Percentiles rank a stretch among this genome's conserved stretches.
These are phyloP conservation scores for Lamprotornis superbus DNA, from an alignment of 2,113 vertebrate species.

Conservation along the genomic window DNA sequence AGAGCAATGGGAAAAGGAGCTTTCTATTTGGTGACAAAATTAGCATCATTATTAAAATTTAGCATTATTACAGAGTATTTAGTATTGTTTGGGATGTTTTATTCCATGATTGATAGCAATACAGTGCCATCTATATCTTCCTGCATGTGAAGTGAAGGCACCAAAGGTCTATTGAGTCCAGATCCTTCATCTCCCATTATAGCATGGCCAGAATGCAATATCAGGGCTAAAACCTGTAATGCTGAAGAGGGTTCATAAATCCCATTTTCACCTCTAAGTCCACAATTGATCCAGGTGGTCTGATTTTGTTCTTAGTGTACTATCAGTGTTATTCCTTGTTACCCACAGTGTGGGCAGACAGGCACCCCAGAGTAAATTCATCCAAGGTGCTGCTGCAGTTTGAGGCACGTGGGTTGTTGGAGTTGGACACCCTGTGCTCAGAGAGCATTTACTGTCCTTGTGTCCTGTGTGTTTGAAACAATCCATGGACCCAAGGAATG, in stretches of 20 bases:
- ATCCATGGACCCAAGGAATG: not conserved
- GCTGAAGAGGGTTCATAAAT: not conserved
- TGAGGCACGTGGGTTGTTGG: fast-evolving
- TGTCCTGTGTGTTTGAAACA: not conserved
- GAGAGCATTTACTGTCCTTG: not conserved
- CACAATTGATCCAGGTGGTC: not conserved
- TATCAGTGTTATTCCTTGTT: not conserved
- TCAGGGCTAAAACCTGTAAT: not conserved
- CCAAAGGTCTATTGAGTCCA: not conserved
- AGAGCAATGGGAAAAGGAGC: not conserved
- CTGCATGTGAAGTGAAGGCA: not conserved
- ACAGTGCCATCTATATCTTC: not conserved
- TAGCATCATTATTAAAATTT: not conserved
- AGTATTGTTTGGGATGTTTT: not conserved
- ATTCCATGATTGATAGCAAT: not conserved
- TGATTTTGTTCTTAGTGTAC: not conserved
- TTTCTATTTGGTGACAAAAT: not conserved
- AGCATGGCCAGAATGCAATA: not conserved
- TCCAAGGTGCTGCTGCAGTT: not conserved
- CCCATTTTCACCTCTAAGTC: not conserved
- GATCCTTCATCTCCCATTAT: not conserved
- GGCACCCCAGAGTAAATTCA: not conserved
- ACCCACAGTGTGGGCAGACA: not conserved
- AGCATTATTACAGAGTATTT: not conserved
- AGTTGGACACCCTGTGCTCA: not conserved